A percentile compares a stretch with the other conserved stretches of the same genome.
phyloP scores from a whole-genome alignment of 2,113 vertebrate genomes.

The Leucopsar rothschildi region DNA sequence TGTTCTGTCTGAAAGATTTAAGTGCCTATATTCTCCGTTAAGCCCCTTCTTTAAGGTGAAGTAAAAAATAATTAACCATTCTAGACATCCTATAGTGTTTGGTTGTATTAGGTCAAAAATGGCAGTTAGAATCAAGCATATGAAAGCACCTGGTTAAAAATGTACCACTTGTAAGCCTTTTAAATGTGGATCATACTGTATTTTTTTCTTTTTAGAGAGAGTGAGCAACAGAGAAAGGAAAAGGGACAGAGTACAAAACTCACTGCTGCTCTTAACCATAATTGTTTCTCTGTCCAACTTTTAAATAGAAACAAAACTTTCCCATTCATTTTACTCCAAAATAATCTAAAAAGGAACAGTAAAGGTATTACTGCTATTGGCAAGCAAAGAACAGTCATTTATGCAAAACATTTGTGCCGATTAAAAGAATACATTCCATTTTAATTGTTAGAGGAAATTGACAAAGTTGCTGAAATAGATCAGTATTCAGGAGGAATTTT shows the following conservation, averaged over 20 bases:
- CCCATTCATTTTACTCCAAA: background rate
- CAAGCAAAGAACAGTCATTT: background rate
- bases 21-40: background rate
- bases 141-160: conserved; percentile 46
- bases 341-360: background rate
- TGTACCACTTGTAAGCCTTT: conserved; percentile 24
- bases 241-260: background rate
- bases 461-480: background rate
- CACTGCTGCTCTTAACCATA: background rate
- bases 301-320: background rate
- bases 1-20: background rate
- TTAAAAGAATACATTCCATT: background rate
- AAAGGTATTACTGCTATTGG: background rate
- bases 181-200: background rate
- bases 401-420: background rate
- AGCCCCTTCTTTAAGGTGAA: background rate
- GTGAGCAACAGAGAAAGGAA: background rate
- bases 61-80: conserved; percentile 36
- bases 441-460: background rate
- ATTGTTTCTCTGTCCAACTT: background rate
- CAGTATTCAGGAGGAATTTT: background rate
- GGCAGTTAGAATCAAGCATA: background rate
- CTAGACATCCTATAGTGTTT: background rate
- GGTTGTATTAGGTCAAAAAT: conserved; percentile 12
- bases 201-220: background rate